Conservation (phyloP, 2,113 vertebrate species). For the Misgurnus mizolepis region DNA sequence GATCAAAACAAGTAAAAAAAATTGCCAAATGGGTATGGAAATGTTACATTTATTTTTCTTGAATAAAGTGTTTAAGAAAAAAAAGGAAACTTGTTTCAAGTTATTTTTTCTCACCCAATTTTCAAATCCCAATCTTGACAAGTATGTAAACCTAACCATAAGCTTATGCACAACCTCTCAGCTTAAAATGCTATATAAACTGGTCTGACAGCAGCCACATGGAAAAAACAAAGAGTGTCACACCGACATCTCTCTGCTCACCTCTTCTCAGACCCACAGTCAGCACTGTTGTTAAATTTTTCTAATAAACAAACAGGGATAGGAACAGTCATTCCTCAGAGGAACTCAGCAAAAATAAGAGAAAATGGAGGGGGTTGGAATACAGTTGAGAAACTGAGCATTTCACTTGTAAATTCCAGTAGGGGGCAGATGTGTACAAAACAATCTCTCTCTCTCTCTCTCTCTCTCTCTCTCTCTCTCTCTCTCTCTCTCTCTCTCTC, state of each 20-base stretch:
- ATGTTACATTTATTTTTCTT: no score
- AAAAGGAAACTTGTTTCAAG: no score
- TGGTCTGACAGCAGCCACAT: background rate
- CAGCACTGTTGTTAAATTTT: constrained; percentile 59
- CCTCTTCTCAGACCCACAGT: constrained; percentile 43
- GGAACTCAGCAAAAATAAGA: constrained; percentile 51
- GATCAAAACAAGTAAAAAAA: no score
- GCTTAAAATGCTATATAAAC: background rate
- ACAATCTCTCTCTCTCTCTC: background rate
- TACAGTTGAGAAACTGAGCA: constrained; percentile 44
- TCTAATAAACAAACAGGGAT: constrained; percentile 63
- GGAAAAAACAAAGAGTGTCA: background rate
- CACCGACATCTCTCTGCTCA: constrained; percentile 9
- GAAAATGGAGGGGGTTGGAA: background rate
- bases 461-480: no score
- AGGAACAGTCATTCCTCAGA: constrained; percentile 59
- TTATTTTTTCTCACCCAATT: no score
- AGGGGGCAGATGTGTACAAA: constrained; percentile 11
- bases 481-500: no score
- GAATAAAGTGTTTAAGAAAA: no score
- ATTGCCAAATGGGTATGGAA: no score
- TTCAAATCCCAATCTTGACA: no score
- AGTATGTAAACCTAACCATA: no score
- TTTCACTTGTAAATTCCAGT: constrained; percentile 50
- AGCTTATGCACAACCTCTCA: no score